A percentile compares a stretch with the other conserved stretches of the same genome.
Conservation (phyloP, 2,888 invertebrate genomes). For the Orthonevra nobilis region DNA sequence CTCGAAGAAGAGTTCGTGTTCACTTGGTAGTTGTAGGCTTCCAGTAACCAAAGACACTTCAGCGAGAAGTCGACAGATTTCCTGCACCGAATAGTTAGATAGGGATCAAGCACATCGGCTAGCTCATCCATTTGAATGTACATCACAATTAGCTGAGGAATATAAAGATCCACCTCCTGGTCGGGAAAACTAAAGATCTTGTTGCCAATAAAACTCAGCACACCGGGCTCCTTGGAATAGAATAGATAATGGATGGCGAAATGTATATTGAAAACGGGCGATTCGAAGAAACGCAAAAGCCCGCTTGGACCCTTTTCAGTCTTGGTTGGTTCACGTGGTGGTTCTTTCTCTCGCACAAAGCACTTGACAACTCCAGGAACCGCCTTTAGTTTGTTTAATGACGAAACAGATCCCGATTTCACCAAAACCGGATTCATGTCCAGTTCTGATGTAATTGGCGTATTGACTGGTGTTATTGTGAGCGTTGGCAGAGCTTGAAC, state of each 20-base stretch:
- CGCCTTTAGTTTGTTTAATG: constrained; percentile 77
- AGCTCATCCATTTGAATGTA: constrained; percentile 99
- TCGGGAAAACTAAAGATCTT: constrained; percentile 97
- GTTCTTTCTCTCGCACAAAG: constrained; percentile 77
- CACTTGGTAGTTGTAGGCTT: constrained; percentile 86
- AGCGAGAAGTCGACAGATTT: constrained; percentile 97
- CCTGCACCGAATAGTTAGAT: constrained; percentile 92
- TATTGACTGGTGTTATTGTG: constrained; percentile 59
- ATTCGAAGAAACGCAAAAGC: constrained; percentile 91
- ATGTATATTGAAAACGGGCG: constrained; percentile 98
- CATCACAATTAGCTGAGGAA: constrained; percentile 98
- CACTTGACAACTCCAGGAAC: constrained; percentile 80
- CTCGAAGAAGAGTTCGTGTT: constrained; percentile 75
- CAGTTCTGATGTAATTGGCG: constrained; percentile 20
- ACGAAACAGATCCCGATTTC: constrained; percentile 78
- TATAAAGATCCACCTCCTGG: constrained; percentile 96
- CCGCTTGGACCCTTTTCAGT: constrained; percentile 79
- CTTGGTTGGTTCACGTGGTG: constrained; percentile 72
- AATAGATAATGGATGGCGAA: constrained; percentile 99
- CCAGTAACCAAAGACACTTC: constrained; percentile 97
- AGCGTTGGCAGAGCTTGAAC: constrained; percentile 49
- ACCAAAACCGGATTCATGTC: constrained; percentile 69
- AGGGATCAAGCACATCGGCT: constrained; percentile 94
- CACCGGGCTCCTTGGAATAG: constrained; percentile 98
- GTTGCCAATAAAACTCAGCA: constrained; percentile 98